Evolutionary conservation across 2,797 vertebrate species (phyloP).

Genomic region (Protosalanx chinensis): DNA sequence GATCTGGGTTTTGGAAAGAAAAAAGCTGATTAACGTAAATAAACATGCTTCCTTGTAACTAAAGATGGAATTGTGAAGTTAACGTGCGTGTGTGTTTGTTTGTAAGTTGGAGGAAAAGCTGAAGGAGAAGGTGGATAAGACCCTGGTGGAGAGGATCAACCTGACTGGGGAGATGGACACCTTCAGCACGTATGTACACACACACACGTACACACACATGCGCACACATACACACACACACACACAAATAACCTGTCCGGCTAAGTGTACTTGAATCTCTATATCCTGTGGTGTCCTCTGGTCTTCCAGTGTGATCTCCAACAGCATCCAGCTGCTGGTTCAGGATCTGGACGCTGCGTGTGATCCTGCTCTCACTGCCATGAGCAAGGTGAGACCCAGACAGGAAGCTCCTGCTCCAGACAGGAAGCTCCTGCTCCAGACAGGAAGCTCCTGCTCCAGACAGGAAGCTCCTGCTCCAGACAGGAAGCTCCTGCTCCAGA

Average conservation of each 20-base stretch:
- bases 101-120: constrained; percentile 94
- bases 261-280: neutral
- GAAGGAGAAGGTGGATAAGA: constrained; percentile 94
- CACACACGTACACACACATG: constrained; percentile 5
- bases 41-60: neutral
- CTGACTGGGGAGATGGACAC: constrained; percentile 97
- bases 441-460: constrained; percentile 1
- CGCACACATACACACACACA: constrained; percentile 8
- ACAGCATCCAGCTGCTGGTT: constrained; percentile 95
- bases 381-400: constrained; percentile 88
- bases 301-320: constrained; percentile 90
- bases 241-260: neutral
- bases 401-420: constrained; percentile 1
- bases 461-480: neutral
- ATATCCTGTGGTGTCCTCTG: constrained; percentile 11
- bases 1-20: too few relatives aligned
- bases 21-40: neutral
- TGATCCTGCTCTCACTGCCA: constrained; percentile 94
- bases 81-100: constrained; percentile 1
- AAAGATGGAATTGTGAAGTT: too few relatives aligned
- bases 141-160: constrained; percentile 89
- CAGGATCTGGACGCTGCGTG: constrained; percentile 97
- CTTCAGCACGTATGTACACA: constrained; percentile 89
- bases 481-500: constrained; percentile 1
- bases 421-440: constrained; percentile 5